Percentiles rank a stretch among this genome's conserved stretches.
Evolutionary conservation across 2,888 invertebrate genomes (phyloP).

Genomic region (Drosophila diplacantha): DNA sequence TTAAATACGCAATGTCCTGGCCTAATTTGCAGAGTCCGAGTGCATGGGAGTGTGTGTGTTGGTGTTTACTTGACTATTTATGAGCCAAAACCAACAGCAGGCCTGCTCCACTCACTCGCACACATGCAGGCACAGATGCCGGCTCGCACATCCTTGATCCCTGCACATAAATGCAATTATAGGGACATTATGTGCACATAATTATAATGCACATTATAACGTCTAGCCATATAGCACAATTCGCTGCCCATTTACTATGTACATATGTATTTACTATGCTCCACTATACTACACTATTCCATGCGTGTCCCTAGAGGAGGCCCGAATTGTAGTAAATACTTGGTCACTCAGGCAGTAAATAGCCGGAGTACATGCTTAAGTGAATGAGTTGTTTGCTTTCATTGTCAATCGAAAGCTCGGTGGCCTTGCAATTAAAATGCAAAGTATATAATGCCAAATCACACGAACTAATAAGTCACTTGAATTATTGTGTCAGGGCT

Average conservation of each 20-base stretch:
- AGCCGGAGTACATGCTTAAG: constrained; percentile 11
- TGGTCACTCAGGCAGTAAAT: constrained; percentile 26
- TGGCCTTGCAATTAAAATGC: constrained; percentile 43
- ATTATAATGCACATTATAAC: constrained; percentile 66
- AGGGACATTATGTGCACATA: constrained; percentile 31
- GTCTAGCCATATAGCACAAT: constrained; percentile 54
- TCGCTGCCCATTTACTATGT: constrained; percentile 19
- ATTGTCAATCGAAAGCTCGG: constrained; percentile 44
- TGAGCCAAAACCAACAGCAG: constrained; percentile 42
- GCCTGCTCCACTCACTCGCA: constrained; percentile 25
- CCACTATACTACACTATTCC: not conserved
- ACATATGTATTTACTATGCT: constrained; percentile 1
- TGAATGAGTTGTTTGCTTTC: constrained; percentile 46
- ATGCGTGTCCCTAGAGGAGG: constrained; percentile 30
- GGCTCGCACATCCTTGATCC: constrained; percentile 12
- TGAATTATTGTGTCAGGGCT: constrained; percentile 10
- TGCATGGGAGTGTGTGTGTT: constrained; percentile 19
- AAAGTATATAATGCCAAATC: constrained; percentile 7
- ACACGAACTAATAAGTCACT: constrained; percentile 10
- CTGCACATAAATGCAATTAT: constrained; percentile 20
- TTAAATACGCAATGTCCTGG: constrained; percentile 63
- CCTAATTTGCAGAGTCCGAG: constrained; percentile 57
- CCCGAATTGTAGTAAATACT: constrained; percentile 31
- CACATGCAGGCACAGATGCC: constrained; percentile 12
- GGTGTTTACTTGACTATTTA: constrained; percentile 52